Conservation (phyloP, 2,797 vertebrate genomes). For the Okamejei kenojei region DNA sequence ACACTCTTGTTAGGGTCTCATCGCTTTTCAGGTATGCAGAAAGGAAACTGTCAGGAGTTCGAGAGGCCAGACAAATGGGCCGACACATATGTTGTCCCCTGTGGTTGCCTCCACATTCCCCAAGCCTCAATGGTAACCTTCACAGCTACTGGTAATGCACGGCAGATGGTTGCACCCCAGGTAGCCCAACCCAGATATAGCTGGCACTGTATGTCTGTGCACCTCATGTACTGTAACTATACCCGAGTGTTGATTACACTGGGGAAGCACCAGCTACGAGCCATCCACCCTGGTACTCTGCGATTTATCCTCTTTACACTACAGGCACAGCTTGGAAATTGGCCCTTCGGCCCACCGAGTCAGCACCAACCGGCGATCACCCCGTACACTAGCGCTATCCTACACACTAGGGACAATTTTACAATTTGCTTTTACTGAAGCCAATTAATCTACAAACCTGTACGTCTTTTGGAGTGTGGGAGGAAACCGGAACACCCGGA, state of each 20-base stretch:
- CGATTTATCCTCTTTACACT: neutral
- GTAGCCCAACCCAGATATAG: neutral
- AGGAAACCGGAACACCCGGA: no score
- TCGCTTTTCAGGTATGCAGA: neutral
- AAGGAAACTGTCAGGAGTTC: neutral
- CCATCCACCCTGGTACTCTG: neutral
- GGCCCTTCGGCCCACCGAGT: no score
- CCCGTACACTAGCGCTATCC: no score
- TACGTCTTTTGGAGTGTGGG: no score
- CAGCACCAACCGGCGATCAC: no score
- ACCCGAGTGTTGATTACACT: neutral
- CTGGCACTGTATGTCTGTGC: neutral
- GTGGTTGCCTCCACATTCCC: neutral
- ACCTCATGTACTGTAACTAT: neutral
- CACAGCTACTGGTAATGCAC: neutral
- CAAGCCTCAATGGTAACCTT: neutral
- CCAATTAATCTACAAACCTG: no score
- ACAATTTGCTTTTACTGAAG: no score
- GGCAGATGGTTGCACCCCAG: neutral
- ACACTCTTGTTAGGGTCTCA: neutral
- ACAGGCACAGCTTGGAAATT: no score
- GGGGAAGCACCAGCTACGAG: neutral
- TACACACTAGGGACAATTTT: no score
- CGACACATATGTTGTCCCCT: neutral
- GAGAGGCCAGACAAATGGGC: neutral